Percentiles rank a stretch among this genome's conserved stretches.
These are phyloP conservation scores for Epinotia nisella DNA, from an alignment of 2,888 invertebrate genomes.

Conservation along the genomic window DNA sequence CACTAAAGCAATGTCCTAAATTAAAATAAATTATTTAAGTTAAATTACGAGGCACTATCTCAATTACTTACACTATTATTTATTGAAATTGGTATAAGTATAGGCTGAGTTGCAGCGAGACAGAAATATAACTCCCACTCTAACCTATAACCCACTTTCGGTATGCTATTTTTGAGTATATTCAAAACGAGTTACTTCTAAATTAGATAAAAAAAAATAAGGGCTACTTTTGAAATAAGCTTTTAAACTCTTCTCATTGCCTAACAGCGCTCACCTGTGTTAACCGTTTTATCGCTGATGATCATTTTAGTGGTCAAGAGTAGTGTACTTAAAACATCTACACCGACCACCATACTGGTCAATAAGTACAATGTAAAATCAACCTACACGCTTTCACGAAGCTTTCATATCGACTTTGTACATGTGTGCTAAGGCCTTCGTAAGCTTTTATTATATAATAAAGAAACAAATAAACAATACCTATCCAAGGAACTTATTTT, in stretches of 20 bases:
- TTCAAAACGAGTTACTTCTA: not conserved
- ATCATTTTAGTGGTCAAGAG: not conserved
- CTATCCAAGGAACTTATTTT: not conserved
- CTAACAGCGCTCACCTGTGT: not conserved
- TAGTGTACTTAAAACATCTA: not conserved
- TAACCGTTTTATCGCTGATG: not conserved
- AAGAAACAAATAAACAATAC: slow-evolving; percentile 18
- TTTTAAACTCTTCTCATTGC: not conserved
- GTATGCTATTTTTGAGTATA: slow-evolving; percentile 2
- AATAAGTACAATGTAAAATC: not conserved
- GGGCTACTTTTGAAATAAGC: not conserved
- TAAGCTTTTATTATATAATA: not conserved
- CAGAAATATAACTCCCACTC: not conserved
- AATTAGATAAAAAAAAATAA: not conserved
- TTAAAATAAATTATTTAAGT: slow-evolving; percentile 47
- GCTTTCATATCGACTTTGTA: not conserved
- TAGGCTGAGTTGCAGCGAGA: not conserved
- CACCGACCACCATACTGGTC: not conserved
- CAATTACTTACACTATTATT: slow-evolving; percentile 39
- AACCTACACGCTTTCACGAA: not conserved
- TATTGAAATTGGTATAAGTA: not conserved
- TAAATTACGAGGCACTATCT: slow-evolving; percentile 49
- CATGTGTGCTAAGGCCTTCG: not conserved
- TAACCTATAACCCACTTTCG: not conserved
- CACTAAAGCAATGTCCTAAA: slow-evolving; percentile 40